Base-by-base conservation (phyloP, 2,113 vertebrate genomes). In the Pterocles orientalis region DNA sequence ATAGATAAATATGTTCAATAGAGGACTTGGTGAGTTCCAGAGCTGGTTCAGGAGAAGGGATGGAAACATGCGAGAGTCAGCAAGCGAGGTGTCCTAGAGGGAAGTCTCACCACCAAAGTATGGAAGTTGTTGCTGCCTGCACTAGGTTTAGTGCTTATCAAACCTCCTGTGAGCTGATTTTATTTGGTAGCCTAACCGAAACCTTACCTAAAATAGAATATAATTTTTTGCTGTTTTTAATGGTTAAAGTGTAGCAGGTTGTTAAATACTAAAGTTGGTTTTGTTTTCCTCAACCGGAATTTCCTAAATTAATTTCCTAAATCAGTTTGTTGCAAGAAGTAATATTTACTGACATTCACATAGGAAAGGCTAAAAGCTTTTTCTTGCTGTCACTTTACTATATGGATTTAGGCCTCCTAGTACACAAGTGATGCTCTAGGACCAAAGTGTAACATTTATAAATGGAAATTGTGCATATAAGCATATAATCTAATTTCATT, bases 331-430 rank as follows among this genome's bases (percentile, higher is more conserved):
- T 92, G 28, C 1, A 4, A 20, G 51, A 83, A 31, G 33, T 45
- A 39, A 5, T 57, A 24, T 6, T 83, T 5, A 23, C 18, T 0
- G 1, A 47, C 69, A 53, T n/a, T 61, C 1, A 8, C n/a, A n/a
- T n/a, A n/a, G n/a, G n/a, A n/a, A n/a, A n/a, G n/a, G n/a, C n/a
- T 56, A 33, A 76, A 72, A 41, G 72, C 25, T 60, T 61, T 61
- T 18, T 28, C 18, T 41, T 58, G 1, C 3, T 41, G 12, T 61
- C 47, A 12, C 6, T 20, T 21, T 39, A 10, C 18, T 41, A 0
- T 24, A 12, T 47, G 20, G 18, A 3, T 72, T 85, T 25, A 50
- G 28, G 28, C 25, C 58, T 75, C 43, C 26, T 71, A 16, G 4
- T 45, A 11, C 6, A 26, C 36, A 36, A 36, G 13, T n/a, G 43